Evolutionary conservation across 2,888 invertebrate species (phyloP).

Genomic region (Drosophila paramelanica): DNA sequence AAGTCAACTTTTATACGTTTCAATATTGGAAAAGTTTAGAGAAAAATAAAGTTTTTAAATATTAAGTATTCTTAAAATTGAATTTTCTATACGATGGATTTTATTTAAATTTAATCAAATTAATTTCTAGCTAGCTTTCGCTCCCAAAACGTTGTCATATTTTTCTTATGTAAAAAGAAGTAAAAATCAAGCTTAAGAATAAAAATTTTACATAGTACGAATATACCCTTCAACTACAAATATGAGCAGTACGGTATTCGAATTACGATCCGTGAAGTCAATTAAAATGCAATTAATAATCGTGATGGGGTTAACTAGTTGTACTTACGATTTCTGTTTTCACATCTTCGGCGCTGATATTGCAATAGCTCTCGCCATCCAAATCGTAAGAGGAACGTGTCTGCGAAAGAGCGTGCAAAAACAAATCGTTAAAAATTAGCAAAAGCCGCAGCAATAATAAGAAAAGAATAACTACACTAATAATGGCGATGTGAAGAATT

Average conservation of each 20-base stretch:
- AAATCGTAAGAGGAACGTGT: slow-evolving; percentile 80
- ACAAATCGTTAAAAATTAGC: slow-evolving; percentile 46
- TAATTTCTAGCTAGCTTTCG: too few relatives aligned
- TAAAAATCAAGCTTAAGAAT: too few relatives aligned
- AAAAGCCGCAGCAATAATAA: slow-evolving; percentile 17
- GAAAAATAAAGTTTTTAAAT: too few relatives aligned
- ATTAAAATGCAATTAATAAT: slow-evolving; percentile 51
- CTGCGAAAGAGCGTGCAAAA: slow-evolving; percentile 58
- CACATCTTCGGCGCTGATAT: slow-evolving; percentile 84
- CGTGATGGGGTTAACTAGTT: slow-evolving; percentile 17
- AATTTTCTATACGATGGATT: too few relatives aligned
- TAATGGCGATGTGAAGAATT: slow-evolving; percentile 62
- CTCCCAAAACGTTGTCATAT: too few relatives aligned
- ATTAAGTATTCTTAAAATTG: too few relatives aligned
- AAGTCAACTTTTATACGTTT: too few relatives aligned
- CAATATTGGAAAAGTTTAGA: too few relatives aligned
- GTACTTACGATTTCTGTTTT: slow-evolving; percentile 84
- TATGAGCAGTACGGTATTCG: slow-evolving; percentile 9
- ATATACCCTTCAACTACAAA: neutral
- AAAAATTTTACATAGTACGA: too few relatives aligned
- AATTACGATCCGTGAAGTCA: slow-evolving; percentile 24
- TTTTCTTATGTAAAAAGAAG: too few relatives aligned
- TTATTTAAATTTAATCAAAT: too few relatives aligned
- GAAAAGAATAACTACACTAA: slow-evolving; percentile 44
- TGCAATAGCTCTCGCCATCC: slow-evolving; percentile 79